Evolutionary conservation across 1,140 invertebrate genomes (phyloP).

Genomic region (Drosophila nigrodunni): DNA sequence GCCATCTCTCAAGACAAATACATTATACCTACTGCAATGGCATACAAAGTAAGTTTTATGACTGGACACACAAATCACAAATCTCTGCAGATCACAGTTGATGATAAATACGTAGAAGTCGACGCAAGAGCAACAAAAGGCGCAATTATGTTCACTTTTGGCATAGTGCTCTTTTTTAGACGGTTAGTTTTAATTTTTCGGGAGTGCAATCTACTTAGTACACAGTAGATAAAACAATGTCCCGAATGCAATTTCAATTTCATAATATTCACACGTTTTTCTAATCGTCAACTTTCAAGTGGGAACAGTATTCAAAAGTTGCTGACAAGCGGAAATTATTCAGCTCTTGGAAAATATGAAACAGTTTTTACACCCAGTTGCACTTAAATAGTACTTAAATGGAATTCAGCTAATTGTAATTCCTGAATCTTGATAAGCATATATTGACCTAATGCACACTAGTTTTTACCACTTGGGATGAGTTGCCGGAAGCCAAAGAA

Average conservation of each 20-base stretch:
- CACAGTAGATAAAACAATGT: conserved; percentile 3
- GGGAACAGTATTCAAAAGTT: conserved; percentile 39
- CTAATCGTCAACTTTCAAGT: conserved; percentile 43
- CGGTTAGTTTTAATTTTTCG: conserved; percentile 58
- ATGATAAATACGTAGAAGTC: conserved; percentile 38
- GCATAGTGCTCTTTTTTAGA: conserved; percentile 28
- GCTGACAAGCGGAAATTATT: conserved; percentile 74
- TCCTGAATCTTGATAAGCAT: conserved; percentile 63
- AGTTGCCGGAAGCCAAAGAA: conserved; percentile 58
- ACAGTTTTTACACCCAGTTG: conserved; percentile 42
- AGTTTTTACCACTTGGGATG: conserved; percentile 33
- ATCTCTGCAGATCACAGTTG: conserved; percentile 62
- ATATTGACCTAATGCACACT: conserved; percentile 32
- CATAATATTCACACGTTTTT: conserved; percentile 82
- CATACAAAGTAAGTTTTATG: conserved; percentile 50
- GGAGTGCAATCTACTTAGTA: conserved; percentile 53
- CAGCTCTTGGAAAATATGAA: conserved; percentile 45
- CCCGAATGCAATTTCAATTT: conserved; percentile 73
- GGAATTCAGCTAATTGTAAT: conserved; percentile 69
- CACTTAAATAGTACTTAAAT: conserved; percentile 54
- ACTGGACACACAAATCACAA: conserved; percentile 79
- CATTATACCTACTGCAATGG: too few species aligned
- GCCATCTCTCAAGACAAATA: too few species aligned
- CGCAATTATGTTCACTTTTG: conserved; percentile 65
- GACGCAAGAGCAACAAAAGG: conserved; percentile 47